A percentile compares a stretch with the other conserved stretches of the same genome.
Evolutionary conservation across 1,140 invertebrate species (phyloP).

Genomic region (Drosophila obscura): DNA sequence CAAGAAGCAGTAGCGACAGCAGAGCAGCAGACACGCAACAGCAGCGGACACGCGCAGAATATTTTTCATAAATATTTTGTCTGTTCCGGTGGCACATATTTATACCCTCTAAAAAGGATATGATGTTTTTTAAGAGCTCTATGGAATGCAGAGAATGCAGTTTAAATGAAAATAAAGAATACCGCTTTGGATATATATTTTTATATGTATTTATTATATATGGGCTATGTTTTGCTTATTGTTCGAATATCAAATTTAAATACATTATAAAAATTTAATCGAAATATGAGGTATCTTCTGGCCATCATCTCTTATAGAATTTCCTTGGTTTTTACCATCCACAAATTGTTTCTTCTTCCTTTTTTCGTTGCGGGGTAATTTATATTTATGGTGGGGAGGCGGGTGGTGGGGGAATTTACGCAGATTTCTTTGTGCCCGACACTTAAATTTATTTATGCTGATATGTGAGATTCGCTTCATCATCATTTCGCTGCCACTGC

Average conservation of each 20-base stretch:
- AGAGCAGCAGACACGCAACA: background rate
- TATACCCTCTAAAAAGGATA: conserved; percentile 18
- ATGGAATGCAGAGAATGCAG: background rate
- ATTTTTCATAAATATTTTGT: conserved; percentile 66
- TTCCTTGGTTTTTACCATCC: conserved; percentile 29
- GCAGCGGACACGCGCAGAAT: conserved; percentile 50
- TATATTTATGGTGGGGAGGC: conserved; percentile 48
- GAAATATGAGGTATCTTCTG: too few species aligned
- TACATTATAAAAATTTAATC: too few species aligned
- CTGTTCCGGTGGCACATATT: conserved; percentile 15
- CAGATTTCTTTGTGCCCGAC: conserved; percentile 65
- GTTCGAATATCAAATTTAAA: too few species aligned
- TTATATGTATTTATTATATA: too few species aligned
- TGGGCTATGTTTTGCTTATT: too few species aligned
- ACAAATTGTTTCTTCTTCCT: conserved; percentile 13
- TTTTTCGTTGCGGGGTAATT: conserved; percentile 33
- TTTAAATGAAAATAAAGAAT: too few species aligned
- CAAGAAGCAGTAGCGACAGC: conserved; percentile 2
- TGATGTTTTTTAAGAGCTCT: background rate
- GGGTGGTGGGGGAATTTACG: conserved; percentile 64
- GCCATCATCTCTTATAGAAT: too few species aligned
- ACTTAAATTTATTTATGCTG: conserved; percentile 59
- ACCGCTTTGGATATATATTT: too few species aligned
- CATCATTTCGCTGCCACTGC: conserved; percentile 69
- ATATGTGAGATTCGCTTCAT: conserved; percentile 70